Evolutionary conservation across 2,797 vertebrate genomes (phyloP).

Genomic region (Fistularia commersonii): DNA sequence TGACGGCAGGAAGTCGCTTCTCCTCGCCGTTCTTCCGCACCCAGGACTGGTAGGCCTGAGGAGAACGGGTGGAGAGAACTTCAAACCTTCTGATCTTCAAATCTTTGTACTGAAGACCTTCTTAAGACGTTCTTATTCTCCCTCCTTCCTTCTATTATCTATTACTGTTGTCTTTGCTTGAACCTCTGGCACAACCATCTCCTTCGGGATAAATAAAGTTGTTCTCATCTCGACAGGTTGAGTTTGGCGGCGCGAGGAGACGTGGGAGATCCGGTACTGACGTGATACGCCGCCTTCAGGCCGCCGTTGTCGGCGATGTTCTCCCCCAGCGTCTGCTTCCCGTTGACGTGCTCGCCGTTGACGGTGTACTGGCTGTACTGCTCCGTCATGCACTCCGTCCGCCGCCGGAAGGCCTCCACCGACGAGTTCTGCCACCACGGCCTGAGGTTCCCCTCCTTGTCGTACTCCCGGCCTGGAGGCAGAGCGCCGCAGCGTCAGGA

Average conservation of each 20-base stretch:
- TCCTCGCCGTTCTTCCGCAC: slow-evolving; percentile 85
- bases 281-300: slow-evolving; percentile 93
- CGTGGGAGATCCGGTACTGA: background rate
- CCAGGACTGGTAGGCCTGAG: slow-evolving; percentile 89
- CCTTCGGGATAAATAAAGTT: no score
- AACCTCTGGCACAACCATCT: no score
- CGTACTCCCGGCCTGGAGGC: slow-evolving; percentile 87
- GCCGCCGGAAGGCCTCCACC: slow-evolving; percentile 87
- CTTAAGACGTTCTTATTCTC: background rate
- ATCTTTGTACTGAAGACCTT: no score
- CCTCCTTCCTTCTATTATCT: no score
- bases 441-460: slow-evolving; percentile 92
- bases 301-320: slow-evolving; percentile 97
- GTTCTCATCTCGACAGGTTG: no score
- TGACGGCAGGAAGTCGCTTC: slow-evolving; percentile 86
- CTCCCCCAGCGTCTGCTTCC: slow-evolving; percentile 93
- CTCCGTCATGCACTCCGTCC: slow-evolving; percentile 90
- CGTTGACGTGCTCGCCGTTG: slow-evolving; percentile 89
- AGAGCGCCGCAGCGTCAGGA: background rate
- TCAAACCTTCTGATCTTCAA: background rate
- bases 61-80: background rate
- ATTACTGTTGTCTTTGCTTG: no score
- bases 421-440: slow-evolving; percentile 97
- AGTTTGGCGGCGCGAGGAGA: no score
- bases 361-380: slow-evolving; percentile 87